Conservation (phyloP, 1,140 invertebrate species). For the Schlechtendalia chinensis region DNA sequence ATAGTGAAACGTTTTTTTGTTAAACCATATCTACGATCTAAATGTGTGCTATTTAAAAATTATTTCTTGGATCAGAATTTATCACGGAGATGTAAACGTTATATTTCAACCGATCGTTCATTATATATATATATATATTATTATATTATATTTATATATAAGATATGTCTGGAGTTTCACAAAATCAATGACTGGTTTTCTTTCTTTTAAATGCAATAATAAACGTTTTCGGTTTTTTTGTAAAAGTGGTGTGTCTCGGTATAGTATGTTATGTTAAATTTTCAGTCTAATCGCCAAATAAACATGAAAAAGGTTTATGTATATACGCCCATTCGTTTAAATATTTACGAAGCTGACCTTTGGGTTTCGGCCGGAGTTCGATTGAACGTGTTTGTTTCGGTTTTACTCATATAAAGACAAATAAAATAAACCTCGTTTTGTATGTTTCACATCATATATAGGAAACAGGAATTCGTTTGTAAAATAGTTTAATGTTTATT, state of each 20-base stretch:
- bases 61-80: background rate
- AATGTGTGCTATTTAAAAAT: background rate
- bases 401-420: no score
- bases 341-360: conserved; percentile 2
- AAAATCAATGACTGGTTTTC: no score
- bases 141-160: no score
- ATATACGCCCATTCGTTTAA: background rate
- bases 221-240: background rate
- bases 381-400: background rate
- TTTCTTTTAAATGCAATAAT: background rate
- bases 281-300: no score
- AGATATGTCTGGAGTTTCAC: background rate
- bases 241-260: no score
- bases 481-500: no score
- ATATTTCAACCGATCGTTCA: background rate
- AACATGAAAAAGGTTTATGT: no score
- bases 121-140: no score
- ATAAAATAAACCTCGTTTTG: no score
- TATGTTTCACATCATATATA: no score
- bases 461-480: no score
- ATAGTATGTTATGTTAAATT: no score
- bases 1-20: background rate
- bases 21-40: background rate
- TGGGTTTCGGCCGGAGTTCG: background rate
- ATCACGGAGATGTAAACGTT: background rate